Evolutionary conservation across 2,797 vertebrate species (phyloP).

Genomic region (Tokudaia tokunoshimensis): DNA sequence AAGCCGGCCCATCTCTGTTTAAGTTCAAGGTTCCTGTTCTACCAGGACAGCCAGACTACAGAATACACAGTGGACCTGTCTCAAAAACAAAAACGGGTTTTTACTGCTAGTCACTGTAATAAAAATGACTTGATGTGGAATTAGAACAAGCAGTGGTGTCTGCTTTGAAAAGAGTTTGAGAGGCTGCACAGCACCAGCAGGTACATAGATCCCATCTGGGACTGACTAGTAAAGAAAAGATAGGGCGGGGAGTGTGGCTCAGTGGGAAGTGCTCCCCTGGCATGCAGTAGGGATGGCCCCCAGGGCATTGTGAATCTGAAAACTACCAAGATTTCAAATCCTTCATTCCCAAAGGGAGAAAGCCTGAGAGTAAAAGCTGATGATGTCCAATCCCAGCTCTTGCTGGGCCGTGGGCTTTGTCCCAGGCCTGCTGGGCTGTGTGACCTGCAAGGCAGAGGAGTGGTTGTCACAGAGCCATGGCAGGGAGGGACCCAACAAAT

Average conservation of each 20-base stretch:
- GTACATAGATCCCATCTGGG: not conserved
- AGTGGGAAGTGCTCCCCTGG: not conserved
- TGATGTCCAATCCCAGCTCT: not conserved
- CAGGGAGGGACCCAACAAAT: slow-evolving; percentile 71
- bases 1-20: not conserved
- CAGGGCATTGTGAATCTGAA: too few relatives aligned
- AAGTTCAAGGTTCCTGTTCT: not conserved
- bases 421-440: not conserved
- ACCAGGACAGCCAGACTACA: not conserved
- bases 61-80: not conserved
- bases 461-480: slow-evolving; percentile 1
- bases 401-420: not conserved
- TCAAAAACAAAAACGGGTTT: not conserved
- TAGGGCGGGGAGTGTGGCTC: not conserved
- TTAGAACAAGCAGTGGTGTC: not conserved
- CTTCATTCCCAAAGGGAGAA: slow-evolving; percentile 50
- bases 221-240: slow-evolving; percentile 42
- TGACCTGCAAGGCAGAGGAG: not conserved
- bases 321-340: slow-evolving; percentile 33
- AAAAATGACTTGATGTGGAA: slow-evolving; percentile 33
- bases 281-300: too few relatives aligned
- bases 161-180: not conserved
- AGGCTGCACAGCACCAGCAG: not conserved
- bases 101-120: slow-evolving; percentile 13
- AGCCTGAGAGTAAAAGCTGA: slow-evolving; percentile 37